Percentiles rank a stretch among this genome's conserved stretches.
These are phyloP conservation scores for Mylabris sibirica DNA, from an alignment of 2,888 invertebrate species.

Conservation along the genomic window DNA sequence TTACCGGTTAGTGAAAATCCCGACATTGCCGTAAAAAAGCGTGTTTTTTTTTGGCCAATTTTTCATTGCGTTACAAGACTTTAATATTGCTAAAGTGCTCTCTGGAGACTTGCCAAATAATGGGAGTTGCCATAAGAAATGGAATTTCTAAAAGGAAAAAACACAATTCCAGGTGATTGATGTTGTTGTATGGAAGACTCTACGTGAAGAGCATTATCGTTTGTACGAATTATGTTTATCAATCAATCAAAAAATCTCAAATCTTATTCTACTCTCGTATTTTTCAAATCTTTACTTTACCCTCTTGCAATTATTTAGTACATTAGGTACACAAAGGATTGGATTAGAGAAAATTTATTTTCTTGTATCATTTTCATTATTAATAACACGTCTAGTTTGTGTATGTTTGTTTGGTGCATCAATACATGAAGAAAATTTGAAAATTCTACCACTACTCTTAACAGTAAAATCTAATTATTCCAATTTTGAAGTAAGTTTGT, in stretches of 20 bases:
- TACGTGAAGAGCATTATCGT: slow-evolving; percentile 24
- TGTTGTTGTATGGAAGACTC: slow-evolving; percentile 7
- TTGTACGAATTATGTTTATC: slow-evolving; percentile 12
- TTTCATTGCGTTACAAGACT: no score
- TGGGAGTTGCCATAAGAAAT: no score
- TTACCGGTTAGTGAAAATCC: no score
- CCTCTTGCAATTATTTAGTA: slow-evolving; percentile 23
- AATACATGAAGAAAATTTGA: slow-evolving; percentile 20
- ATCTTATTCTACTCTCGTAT: slow-evolving; percentile 20
- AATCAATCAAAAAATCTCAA: slow-evolving; percentile 19
- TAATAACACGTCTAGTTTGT: slow-evolving; percentile 16
- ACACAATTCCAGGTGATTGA: slow-evolving; percentile 10
- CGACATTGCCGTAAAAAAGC: no score
- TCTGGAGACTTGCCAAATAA: no score
- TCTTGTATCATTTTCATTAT: slow-evolving; percentile 19
- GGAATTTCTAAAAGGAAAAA: no score
- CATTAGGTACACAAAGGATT: background rate
- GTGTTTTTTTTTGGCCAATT: no score
- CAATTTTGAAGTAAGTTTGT: slow-evolving; percentile 18
- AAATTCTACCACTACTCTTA: slow-evolving; percentile 18
- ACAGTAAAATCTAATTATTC: slow-evolving; percentile 11
- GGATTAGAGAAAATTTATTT: slow-evolving; percentile 22
- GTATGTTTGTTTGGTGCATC: slow-evolving; percentile 19
- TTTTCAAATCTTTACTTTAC: slow-evolving; percentile 25
- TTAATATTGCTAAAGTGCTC: no score